phyloP scores from a whole-genome alignment of 1,140 invertebrate genomes.

The Eufriesea mexicana region DNA sequence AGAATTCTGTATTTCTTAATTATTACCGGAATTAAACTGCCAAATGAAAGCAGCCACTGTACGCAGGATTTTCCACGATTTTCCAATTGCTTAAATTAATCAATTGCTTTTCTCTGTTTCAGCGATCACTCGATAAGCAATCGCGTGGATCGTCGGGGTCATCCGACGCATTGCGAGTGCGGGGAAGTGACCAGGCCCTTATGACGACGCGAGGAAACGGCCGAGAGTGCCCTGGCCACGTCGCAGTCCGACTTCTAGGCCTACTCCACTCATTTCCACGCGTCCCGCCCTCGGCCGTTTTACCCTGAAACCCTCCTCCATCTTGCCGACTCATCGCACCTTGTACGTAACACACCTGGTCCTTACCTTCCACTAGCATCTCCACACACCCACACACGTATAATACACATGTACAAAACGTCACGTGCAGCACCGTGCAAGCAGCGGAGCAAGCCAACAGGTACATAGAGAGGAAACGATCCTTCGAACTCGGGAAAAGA shows the following conservation, averaged over 20 bases:
- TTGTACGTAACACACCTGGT: conserved; percentile 28
- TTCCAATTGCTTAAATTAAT: not conserved
- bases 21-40: no score
- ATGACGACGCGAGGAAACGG: conserved; percentile 86
- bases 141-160: conserved; percentile 84
- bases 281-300: conserved; percentile 51
- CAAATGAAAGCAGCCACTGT: no score
- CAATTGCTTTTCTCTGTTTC: conserved; percentile 75
- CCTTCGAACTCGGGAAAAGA: conserved; percentile 6
- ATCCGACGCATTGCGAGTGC: conserved; percentile 81
- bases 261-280: conserved; percentile 33
- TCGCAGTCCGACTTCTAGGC: conserved; percentile 80
- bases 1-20: no score
- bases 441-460: not conserved
- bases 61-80: no score
- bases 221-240: conserved; percentile 84
- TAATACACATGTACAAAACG: conserved; percentile 9
- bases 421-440: not conserved
- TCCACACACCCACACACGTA: not conserved
- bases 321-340: conserved; percentile 35
- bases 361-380: conserved; percentile 17
- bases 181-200: conserved; percentile 84
- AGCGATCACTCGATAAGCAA: conserved; percentile 86
- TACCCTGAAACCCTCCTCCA: not conserved
- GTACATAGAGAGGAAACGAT: conserved; percentile 39